phyloP scores from a whole-genome alignment of 2,113 vertebrate species.

The Thermophis baileyi region DNA sequence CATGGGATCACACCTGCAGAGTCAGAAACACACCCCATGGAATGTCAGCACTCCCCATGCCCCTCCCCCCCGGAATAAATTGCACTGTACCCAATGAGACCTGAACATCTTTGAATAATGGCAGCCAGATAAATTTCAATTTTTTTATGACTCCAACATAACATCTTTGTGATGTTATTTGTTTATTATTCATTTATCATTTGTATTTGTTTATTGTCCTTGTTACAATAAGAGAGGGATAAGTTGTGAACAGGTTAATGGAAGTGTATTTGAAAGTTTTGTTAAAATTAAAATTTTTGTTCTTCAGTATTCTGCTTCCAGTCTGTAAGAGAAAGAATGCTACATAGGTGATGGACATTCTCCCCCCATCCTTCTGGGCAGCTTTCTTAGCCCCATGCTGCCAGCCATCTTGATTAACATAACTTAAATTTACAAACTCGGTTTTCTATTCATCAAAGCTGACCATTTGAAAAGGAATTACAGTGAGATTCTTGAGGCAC shows the following conservation, averaged over 20 bases:
- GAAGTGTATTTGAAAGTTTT: neutral
- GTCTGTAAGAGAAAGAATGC: neutral
- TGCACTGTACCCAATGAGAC: neutral
- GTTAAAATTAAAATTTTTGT: neutral
- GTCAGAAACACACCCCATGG: neutral
- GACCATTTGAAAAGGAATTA: neutral
- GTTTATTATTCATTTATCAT: neutral
- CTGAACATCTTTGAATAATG: neutral
- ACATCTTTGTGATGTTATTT: neutral
- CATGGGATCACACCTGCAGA: neutral
- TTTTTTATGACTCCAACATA: neutral
- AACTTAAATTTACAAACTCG: neutral
- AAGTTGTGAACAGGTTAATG: neutral
- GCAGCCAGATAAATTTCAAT: neutral
- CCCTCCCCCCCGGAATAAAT: neutral
- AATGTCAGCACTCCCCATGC: neutral
- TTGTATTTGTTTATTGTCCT: neutral
- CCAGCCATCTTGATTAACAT: neutral
- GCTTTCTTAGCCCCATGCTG: neutral
- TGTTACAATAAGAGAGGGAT: neutral
- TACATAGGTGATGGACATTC: neutral
- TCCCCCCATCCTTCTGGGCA: neutral
- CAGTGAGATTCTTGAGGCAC: neutral
- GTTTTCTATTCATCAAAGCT: neutral
- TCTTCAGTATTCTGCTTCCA: neutral